Evolutionary conservation across 2,113 vertebrate species (phyloP), one percentile per base, ranked within the genome.

Genomic region (Pristiophorus japonicus): DNA sequence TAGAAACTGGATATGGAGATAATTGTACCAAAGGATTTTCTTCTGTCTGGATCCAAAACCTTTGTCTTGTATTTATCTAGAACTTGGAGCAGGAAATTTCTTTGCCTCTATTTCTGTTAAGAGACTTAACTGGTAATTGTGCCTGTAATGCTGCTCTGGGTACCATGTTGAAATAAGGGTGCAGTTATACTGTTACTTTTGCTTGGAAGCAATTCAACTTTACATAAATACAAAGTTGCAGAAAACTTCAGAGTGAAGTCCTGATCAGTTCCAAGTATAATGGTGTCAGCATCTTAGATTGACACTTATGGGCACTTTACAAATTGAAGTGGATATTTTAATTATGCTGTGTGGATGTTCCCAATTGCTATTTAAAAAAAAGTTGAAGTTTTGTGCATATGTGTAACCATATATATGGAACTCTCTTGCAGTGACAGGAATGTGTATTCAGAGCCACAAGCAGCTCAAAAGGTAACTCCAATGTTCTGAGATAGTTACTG

Each of bases 31-130:
- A 38, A 92, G 88, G 59, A 92, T 63, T 92, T 92, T 92, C 65
- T 16, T n/a, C 38, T 18, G 38, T 20, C 38, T 81, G 38, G 38
- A 38, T 81, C 78, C 78, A 81, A 81, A 81, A 81, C 38, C 78
- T 81, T 81, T 81, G 78, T 42, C 38, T 42, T 59, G 34, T 11
- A 34, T 90, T 90, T 90, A 59, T 59, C 30, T 90, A 70, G 2
- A 94, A 94, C 42, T 66, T 45, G 62, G 91, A 94, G 62, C 38
- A 94, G 93, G 8, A 70, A 65, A 92, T 62, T 91, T 91, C 87
- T 62, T 62, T 92, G 88, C 59, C 63, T 92, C n/a, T 3, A 92
- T 63, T 91, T 92, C 55, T 91, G n/a, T 38, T 88, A 65, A 92
- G 34, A 24, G 16, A 92, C 51, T 90, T 30, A n/a, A n/a, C n/a